Base-by-base conservation (phyloP, 1,140 invertebrate genomes). In the Lepidurus apus region DNA sequence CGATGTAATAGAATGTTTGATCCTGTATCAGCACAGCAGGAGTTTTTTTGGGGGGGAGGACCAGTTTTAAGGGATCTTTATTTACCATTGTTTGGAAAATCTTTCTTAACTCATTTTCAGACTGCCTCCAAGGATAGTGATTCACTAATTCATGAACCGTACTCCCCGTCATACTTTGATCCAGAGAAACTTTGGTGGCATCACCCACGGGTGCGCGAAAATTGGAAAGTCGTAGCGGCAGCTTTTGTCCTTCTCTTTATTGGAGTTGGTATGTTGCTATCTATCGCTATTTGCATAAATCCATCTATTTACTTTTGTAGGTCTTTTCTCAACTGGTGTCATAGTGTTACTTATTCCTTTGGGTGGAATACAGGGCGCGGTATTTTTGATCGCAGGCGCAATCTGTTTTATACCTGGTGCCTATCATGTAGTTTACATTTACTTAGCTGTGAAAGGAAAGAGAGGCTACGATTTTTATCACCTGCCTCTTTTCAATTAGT, bases 351-450 rank as follows among this genome's bases (percentile, higher is more conserved):
- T 83, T 74, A 81, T 86, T 86, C 91, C 80, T 85, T 90, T 86
- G 79, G 90, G 91, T 81, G 91, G 91, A 77, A 87, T 92, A 73
- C 91, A 93, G 83, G 92, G 91, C 81, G 89, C 91, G 73, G 92
- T 94, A 6, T 93, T 94, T 85, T 90, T 93, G 82, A 88, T 94
- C 43, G 91, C 92, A 79, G 93, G 91, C 42, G 88, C 92, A 82
- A 93, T 94, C 80, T 93, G 92, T 85, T 93, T 93, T 82, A 91
- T 92, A 74, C 91, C 91, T 8, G 92, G 91, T 79, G 91, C 91
- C 73, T 94, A 93, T 85, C 93, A 94, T 83, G 91, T 94, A 10
- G 91, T 93, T 34, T 94, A 93, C 84, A 92, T 93, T 81, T 93
- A 93, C 87, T 86, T 92, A 78, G 93, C 93, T 11, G 91, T 92